These are phyloP conservation scores for Balaeniceps rex DNA, from an alignment of 2,113 vertebrate species.

Conservation along the genomic window DNA sequence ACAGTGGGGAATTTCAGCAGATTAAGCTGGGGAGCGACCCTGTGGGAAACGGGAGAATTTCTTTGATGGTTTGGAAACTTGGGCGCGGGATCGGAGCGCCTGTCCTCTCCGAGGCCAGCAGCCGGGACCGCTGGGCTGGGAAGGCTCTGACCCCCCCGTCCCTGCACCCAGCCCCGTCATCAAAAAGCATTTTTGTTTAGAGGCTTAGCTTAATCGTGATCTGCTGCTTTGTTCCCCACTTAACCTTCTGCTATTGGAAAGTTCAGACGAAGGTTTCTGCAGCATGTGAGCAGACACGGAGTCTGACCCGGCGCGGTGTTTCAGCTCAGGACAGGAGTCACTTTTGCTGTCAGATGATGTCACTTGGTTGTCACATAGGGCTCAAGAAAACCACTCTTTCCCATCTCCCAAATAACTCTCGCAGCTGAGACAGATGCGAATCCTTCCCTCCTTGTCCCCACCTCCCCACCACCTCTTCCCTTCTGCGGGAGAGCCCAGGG, in stretches of 20 bases:
- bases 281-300: neutral
- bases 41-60: constrained; percentile 41
- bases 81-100: neutral
- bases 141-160: neutral
- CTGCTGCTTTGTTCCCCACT: constrained; percentile 36
- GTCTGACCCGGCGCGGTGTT: neutral
- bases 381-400: neutral
- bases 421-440: neutral
- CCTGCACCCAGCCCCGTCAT: neutral
- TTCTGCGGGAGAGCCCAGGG: neutral
- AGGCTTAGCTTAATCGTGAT: constrained; percentile 56
- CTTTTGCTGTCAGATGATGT: constrained; percentile 36
- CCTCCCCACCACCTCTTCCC: neutral
- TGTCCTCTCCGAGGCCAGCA: neutral
- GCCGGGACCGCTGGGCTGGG: neutral
- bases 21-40: constrained; percentile 16
- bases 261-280: constrained; percentile 51
- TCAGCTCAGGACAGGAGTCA: neutral
- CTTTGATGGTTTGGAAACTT: constrained; percentile 54
- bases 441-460: neutral
- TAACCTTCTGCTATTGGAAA: constrained; percentile 38
- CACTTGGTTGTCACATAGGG: neutral
- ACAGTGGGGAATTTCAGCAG: constrained; percentile 52
- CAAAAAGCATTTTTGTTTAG: constrained; percentile 57
- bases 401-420: neutral